Evolutionary conservation across 2,113 vertebrate genomes (phyloP).

Genomic region (Petrocephalus zakoni): DNA sequence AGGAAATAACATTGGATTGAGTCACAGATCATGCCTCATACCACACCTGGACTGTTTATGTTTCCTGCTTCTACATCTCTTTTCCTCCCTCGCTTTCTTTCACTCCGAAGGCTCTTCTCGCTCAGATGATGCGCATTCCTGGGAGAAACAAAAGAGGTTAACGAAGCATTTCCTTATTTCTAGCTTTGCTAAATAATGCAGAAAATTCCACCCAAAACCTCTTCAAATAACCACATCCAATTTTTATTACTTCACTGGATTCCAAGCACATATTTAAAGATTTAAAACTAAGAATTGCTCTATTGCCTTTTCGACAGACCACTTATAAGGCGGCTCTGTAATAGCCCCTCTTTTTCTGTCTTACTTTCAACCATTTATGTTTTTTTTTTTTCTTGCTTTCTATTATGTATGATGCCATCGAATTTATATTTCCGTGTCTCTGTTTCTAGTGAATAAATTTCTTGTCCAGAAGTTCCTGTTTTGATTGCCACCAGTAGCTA

Average conservation of each 20-base stretch:
- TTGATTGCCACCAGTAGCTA: background rate
- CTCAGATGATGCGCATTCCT: slow-evolving; percentile 39
- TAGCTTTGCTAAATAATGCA: background rate
- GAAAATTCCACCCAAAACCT: background rate
- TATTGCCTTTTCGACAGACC: background rate
- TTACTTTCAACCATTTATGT: background rate
- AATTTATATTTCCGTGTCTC: background rate
- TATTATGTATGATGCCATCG: background rate
- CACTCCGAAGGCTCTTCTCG: slow-evolving; percentile 21
- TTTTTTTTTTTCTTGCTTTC: background rate
- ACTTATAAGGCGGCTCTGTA: background rate
- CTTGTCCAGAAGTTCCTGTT: background rate
- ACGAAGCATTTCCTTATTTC: slow-evolving; percentile 22
- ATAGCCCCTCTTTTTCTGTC: background rate
- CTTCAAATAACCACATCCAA: background rate
- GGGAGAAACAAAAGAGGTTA: slow-evolving; percentile 31
- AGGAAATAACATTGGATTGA: slow-evolving; percentile 62
- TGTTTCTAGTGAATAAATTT: background rate
- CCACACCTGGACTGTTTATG: slow-evolving; percentile 40
- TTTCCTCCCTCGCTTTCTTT: background rate
- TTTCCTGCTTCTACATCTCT: slow-evolving; percentile 12
- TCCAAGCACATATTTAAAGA: background rate
- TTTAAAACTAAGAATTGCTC: background rate
- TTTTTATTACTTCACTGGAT: background rate
- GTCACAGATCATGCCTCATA: slow-evolving; percentile 37